phyloP scores from a whole-genome alignment of 2,113 vertebrate species.

The Hepsetus odoe region DNA sequence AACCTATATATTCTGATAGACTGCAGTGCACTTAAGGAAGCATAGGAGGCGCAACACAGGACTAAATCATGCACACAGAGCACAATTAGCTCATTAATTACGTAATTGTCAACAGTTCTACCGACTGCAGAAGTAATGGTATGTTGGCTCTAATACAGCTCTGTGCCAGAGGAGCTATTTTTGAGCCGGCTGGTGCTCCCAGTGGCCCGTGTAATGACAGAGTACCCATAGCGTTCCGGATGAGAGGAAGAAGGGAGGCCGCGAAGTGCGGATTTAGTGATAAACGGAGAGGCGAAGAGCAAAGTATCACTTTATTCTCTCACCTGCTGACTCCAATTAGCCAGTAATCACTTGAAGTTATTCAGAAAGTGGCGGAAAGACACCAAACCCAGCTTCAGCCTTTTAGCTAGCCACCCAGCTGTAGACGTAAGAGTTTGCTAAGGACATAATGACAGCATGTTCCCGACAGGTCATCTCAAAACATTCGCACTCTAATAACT shows the following conservation, averaged over 20 bases:
- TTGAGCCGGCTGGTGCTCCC: conserved; percentile 35
- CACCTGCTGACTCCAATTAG: background rate
- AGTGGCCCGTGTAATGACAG: conserved; percentile 32
- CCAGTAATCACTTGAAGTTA: background rate
- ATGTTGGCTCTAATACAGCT: background rate
- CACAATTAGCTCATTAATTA: too few relatives aligned
- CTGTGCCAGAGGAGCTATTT: conserved; percentile 26
- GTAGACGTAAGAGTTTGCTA: background rate
- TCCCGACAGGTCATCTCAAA: background rate
- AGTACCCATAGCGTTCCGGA: conserved; percentile 19
- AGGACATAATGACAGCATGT: background rate
- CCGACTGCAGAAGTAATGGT: background rate
- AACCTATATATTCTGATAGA: too few relatives aligned
- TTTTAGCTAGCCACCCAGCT: background rate
- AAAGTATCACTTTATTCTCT: background rate
- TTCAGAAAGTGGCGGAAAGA: background rate
- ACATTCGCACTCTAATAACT: background rate
- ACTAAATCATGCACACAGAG: too few relatives aligned
- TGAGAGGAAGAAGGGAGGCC: conserved; percentile 32
- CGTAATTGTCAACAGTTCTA: background rate
- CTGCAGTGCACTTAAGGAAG: too few relatives aligned
- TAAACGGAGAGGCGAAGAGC: background rate
- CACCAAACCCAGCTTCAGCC: background rate
- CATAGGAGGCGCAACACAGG: too few relatives aligned
- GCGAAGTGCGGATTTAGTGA: conserved; percentile 7